Conservation (phyloP, 2,113 vertebrate species). For the Myxocyprinus asiaticus region DNA sequence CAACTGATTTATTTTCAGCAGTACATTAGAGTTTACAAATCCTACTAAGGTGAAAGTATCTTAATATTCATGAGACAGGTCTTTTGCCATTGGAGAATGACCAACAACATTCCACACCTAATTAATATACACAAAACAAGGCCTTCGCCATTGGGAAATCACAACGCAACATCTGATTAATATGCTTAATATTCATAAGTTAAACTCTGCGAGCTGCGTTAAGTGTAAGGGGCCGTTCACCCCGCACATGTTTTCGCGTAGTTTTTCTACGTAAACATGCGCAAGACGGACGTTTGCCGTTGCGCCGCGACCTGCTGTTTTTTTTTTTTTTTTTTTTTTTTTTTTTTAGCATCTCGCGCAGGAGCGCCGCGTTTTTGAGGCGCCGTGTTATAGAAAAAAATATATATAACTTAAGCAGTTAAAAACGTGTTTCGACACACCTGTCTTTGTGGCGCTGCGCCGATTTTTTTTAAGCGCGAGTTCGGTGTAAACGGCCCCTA, state of each 20-base stretch:
- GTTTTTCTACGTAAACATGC: background rate
- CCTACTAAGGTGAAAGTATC: background rate
- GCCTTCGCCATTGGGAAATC: background rate
- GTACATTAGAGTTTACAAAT: background rate
- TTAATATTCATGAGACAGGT: background rate
- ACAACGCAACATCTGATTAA: background rate
- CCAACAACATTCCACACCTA: background rate
- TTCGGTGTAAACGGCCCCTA: background rate
- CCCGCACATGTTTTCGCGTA: no score
- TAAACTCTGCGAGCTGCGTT: slow-evolving; percentile 44
- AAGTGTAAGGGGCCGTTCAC: background rate
- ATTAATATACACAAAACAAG: background rate
- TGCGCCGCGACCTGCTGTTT: no score
- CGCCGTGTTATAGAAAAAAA: slow-evolving; percentile 1
- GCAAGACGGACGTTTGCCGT: no score
- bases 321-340: no score
- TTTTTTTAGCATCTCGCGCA: no score
- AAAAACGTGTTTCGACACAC: no score
- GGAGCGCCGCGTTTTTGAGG: no score
- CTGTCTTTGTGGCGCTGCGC: no score
- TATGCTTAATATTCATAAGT: slow-evolving; percentile 18
- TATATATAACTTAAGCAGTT: no score
- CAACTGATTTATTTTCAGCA: no score
- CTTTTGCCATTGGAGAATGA: background rate
- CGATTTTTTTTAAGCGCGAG: no score